Evolutionary conservation across 2,113 vertebrate species (phyloP).

Genomic region (Vulpes lagopus): DNA sequence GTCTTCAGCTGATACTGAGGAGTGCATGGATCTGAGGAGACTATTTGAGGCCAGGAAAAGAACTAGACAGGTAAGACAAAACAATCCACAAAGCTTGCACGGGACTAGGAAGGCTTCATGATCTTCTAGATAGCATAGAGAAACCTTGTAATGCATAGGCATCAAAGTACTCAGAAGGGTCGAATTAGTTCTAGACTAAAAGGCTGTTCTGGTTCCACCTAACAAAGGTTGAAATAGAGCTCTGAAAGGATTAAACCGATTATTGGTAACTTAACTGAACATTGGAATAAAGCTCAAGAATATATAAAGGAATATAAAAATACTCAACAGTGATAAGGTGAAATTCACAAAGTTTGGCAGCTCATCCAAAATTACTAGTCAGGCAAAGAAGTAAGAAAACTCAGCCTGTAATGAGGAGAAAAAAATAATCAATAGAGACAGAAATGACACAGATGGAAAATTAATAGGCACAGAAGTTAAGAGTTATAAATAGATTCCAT

Average conservation of each 20-base stretch:
- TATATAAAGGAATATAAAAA: neutral
- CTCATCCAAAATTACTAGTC: neutral
- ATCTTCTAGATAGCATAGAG: neutral
- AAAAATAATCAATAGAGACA: neutral
- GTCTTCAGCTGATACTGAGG: neutral
- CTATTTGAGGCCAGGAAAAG: neutral
- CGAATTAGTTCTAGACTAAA: neutral
- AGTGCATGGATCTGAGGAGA: neutral
- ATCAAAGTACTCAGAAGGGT: neutral
- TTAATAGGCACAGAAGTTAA: neutral
- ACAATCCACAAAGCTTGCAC: neutral
- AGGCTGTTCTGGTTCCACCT: neutral
- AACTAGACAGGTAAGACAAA: neutral
- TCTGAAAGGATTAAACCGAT: neutral
- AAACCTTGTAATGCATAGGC: neutral
- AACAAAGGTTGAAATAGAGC: neutral
- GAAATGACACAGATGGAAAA: neutral
- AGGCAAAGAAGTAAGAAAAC: neutral
- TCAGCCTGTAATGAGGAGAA: neutral
- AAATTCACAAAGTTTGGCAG: neutral
- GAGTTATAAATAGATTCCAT: neutral
- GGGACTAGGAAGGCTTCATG: neutral
- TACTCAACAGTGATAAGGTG: neutral
- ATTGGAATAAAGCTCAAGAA: neutral
- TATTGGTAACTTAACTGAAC: neutral